Conservation (phyloP, 2,797 vertebrate species). For the Apogon hyalosoma region DNA sequence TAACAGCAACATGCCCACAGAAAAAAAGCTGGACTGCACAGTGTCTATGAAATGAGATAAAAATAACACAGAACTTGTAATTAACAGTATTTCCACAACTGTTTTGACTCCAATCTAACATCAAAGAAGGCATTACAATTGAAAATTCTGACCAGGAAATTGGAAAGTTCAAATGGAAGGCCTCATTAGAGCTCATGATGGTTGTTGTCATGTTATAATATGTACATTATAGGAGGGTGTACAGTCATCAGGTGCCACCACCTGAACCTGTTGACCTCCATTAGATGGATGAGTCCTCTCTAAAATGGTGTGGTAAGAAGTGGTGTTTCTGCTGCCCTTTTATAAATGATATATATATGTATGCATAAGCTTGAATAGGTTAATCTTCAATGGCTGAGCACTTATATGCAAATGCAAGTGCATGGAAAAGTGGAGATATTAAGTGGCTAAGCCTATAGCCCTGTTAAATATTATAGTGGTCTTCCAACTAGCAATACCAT, state of each 20-base stretch:
- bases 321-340: conserved; percentile 52
- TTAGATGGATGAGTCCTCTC: conserved; percentile 23
- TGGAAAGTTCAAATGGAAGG: too few relatives aligned
- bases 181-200: too few relatives aligned
- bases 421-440: conserved; percentile 17
- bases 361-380: conserved; percentile 35
- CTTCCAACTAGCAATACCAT: conserved; percentile 3
- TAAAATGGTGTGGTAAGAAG: conserved; percentile 34
- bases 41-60: too few relatives aligned
- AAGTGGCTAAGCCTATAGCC: conserved; percentile 9
- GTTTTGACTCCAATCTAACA: too few relatives aligned
- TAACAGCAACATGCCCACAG: too few relatives aligned
- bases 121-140: too few relatives aligned
- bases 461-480: conserved; percentile 1
- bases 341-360: conserved; percentile 20
- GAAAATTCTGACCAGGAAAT: too few relatives aligned
- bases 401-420: conserved; percentile 42
- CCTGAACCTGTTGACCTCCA: conserved; percentile 20
- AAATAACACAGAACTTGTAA: too few relatives aligned
- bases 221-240: not conserved
- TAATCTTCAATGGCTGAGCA: conserved; percentile 28
- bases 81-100: too few relatives aligned
- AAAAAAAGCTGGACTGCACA: too few relatives aligned
- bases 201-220: too few relatives aligned
- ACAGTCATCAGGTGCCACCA: not conserved